A percentile compares a stretch with the other conserved stretches of the same genome.
Evolutionary conservation across 2,888 invertebrate species (phyloP).

Genomic region (Anthoptus insignis): DNA sequence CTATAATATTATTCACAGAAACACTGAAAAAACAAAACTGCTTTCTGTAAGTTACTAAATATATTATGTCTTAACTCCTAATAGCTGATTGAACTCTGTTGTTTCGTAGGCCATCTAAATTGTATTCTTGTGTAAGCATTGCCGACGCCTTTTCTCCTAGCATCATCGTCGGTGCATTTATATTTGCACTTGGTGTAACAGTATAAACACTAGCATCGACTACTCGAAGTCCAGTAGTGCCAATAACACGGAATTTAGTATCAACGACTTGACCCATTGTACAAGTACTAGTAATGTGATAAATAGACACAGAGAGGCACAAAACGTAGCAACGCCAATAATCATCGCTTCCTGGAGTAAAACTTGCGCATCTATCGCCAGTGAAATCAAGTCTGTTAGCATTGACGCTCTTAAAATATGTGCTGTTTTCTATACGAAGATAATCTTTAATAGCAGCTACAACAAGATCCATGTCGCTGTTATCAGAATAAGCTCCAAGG

Average conservation of each 20-base stretch:
- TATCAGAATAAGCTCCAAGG: constrained; percentile 49
- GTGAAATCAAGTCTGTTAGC: constrained; percentile 51
- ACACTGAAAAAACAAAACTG: too few species aligned
- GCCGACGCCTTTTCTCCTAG: constrained; percentile 93
- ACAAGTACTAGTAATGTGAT: constrained; percentile 57
- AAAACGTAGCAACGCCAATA: constrained; percentile 55
- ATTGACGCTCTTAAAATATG: constrained; percentile 48
- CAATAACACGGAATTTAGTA: constrained; percentile 50
- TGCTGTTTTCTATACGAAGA: constrained; percentile 51
- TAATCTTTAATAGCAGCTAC: constrained; percentile 54
- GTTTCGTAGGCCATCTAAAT: too few species aligned
- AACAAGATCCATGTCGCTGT: constrained; percentile 52
- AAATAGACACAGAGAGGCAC: constrained; percentile 52
- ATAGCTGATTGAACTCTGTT: too few species aligned
- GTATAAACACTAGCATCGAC: constrained; percentile 93
- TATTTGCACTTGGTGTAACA: constrained; percentile 91
- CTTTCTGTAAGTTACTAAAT: too few species aligned
- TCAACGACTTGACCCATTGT: constrained; percentile 59
- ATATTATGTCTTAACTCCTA: too few species aligned
- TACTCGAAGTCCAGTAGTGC: constrained; percentile 71
- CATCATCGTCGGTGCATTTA: constrained; percentile 92
- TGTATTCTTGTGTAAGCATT: constrained; percentile 89
- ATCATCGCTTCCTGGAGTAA: constrained; percentile 28
- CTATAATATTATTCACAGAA: too few species aligned
- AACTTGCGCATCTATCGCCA: constrained; percentile 45